Evolutionary conservation across 2,113 vertebrate genomes (phyloP).

Genomic region (Mormoops blainvillei): DNA sequence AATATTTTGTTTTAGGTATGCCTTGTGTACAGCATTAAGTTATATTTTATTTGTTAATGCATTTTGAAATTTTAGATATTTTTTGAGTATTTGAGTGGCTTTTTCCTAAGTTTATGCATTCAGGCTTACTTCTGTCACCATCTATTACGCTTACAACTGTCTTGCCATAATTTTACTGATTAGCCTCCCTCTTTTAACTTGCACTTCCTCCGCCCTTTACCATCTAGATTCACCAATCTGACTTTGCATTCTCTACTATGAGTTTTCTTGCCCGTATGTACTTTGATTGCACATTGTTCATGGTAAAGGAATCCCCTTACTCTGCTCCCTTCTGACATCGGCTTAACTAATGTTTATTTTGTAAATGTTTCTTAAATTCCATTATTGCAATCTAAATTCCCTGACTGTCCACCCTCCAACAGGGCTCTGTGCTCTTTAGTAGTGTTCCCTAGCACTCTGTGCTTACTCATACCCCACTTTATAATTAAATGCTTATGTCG

Average conservation of each 20-base stretch:
- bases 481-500: neutral
- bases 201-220: neutral
- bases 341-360: neutral
- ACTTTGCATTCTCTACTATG: neutral
- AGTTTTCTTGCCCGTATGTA: neutral
- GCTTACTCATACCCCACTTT: neutral
- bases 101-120: neutral
- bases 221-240: neutral
- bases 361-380: neutral
- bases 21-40: neutral
- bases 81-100: neutral
- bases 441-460: neutral
- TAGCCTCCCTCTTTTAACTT: neutral
- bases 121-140: neutral
- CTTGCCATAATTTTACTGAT: neutral
- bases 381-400: neutral
- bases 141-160: neutral
- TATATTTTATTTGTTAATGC: neutral
- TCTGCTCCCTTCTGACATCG: neutral
- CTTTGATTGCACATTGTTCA: neutral
- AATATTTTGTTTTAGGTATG: neutral
- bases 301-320: neutral
- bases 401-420: neutral
- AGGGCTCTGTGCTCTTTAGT: neutral
- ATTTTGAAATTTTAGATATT: neutral